Evolutionary conservation across 2,888 invertebrate species (phyloP), one percentile per base, ranked within the genome.

Genomic region (Pinctada fucata): DNA sequence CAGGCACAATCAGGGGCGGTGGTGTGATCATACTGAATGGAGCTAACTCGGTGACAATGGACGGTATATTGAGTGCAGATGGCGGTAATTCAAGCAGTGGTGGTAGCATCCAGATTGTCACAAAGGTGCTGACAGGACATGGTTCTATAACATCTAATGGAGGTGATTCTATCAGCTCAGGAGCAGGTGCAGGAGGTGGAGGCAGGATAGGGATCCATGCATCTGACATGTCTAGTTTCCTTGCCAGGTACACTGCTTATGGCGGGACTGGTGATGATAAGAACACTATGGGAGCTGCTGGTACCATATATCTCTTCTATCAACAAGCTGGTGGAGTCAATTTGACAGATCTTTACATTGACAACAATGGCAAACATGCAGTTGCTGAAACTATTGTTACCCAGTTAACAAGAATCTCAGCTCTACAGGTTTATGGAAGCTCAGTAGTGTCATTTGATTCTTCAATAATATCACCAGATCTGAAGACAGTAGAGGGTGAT

Each of bases 121-220:
- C 85, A 6, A 64, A 68, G 5, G 71, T 75, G 3, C 16, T 89
- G 66, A 69, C 76, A 52, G 89, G 89, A 8, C 86, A 88, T 79
- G 89, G 88, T 4, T 16, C 50, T 8, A 69, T 88, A 13, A 79
- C 80, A 1, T 83, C 79, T 4, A 78, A 82, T 73, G 88, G 89
- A 31, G 89, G 87, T 5, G 31, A 31, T 45, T 78, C 79, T 70
- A 48, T 45, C 10, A 64, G 51, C 2, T 47, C 49, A 49, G 75
- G 78, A 47, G 83, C 83, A n/a, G 84, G 86, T n/a, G 83, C 86
- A 66, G 86, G 88, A 64, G 87, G 89, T 16, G 86, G 88, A 58
- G 87, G 89, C n/a, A 79, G 88, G 65, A 78, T 87, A n/a, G 75
- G 83, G 0, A 77, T 87, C 6, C 49, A 75, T 52, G 82, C 79